Evolutionary conservation across 2,797 vertebrate species (phyloP), one percentile per base, ranked within the genome.

Genomic region (Takifugu ocellatus): DNA sequence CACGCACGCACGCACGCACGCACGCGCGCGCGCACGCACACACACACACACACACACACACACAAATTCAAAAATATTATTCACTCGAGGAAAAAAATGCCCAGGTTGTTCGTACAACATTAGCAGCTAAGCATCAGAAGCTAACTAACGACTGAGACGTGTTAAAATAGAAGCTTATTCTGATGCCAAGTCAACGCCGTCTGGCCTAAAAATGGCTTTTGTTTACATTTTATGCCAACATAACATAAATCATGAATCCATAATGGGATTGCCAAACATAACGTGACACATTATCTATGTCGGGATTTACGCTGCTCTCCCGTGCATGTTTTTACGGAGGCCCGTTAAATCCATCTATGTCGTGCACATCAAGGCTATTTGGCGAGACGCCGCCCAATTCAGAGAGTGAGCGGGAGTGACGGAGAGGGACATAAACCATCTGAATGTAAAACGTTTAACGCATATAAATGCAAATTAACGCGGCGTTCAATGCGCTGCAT

Each of bases 231-330:
- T 59, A 71, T 66, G 17, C 17, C 16, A 21, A 7, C 77, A 61
- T 56, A 50, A 71, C 60, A 74, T 78, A 74, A 75, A 83, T 83
- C 77, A 70, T 43, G 39, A 63, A 65, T 59, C 8, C 53, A 74
- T 56, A 66, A 82, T 70, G 76, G 12, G 36, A 39, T 39, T 3
- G 78, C 74, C 15, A 67, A 68, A 46, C 50, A 17, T 62, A 70
- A 70, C 50, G 48, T 26, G 39, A 46, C 1, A n/a, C 43, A 44
- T 16, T 16, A 44, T 44, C 7, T 44, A 44, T 39, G 16, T 9
- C 17, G 43, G 43, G n/a, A 44, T 44, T 42, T 14, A 17, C 17
- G 43, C 16, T 44, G n/a, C n/a, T 6, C 3, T 44, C 6, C n/a
- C 5, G 14, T n/a, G 14, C 42, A 11, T 36, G 33, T 11, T 39